Conservation (phyloP, 2,797 vertebrate species). For the Manis pentadactyla region DNA sequence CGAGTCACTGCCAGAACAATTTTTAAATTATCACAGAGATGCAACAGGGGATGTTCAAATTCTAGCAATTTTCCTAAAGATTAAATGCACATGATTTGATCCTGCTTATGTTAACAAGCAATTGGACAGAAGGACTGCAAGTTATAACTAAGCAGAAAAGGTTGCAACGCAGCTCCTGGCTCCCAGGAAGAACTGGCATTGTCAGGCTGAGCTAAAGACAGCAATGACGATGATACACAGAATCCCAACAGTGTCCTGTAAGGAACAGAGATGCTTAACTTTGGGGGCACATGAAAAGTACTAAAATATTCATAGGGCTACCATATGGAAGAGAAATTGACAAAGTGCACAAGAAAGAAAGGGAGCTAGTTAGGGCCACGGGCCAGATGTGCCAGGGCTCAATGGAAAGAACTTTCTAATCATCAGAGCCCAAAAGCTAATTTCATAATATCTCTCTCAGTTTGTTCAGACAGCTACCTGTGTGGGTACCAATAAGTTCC, state of each 20-base stretch:
- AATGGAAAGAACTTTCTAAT: neutral
- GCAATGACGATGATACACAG: fast-evolving
- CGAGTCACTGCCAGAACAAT: neutral
- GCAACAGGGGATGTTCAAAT: neutral
- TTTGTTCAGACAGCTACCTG: neutral
- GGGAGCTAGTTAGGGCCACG: neutral
- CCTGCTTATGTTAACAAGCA: neutral
- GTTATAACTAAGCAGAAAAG: neutral
- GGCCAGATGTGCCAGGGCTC: neutral
- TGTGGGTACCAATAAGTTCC: neutral
- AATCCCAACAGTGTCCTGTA: neutral
- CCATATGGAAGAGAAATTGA: neutral
- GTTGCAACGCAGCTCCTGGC: fast-evolving
- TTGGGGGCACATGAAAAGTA: neutral
- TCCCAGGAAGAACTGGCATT: neutral
- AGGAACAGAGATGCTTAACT: neutral
- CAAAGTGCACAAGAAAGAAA: neutral
- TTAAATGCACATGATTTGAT: neutral
- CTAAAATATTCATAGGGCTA: neutral
- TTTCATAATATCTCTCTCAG: neutral
- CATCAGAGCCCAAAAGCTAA: neutral
- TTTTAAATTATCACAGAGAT: neutral
- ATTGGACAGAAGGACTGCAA: neutral
- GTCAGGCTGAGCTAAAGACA: neutral
- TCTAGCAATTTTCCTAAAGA: conserved; percentile 11